Conservation (phyloP, 2,113 vertebrate genomes). For the Steatornis caripensis region DNA sequence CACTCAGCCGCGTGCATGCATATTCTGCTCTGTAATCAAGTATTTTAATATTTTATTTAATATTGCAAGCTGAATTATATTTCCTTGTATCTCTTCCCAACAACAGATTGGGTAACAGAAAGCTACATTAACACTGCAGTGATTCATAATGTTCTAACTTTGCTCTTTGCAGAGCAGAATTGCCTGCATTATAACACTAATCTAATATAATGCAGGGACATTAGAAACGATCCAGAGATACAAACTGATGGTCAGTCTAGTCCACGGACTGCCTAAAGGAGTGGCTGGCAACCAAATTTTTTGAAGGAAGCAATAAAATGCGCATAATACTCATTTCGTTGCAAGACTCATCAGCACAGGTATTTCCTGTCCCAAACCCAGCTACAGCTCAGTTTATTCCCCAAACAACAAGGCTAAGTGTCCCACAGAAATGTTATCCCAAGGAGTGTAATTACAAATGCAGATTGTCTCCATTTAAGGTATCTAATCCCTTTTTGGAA, state of each 20-base stretch:
- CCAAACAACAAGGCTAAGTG: not conserved
- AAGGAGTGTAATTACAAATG: slow-evolving; percentile 15
- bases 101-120: not conserved
- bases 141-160: not conserved
- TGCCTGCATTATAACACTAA: accelerated
- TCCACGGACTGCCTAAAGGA: not conserved
- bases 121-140: not conserved
- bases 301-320: not conserved
- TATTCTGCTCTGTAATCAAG: not conserved
- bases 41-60: not conserved
- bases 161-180: not conserved
- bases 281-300: not conserved
- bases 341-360: not conserved
- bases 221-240: not conserved
- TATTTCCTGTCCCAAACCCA: not conserved
- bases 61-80: not conserved
- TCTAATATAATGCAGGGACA: not conserved
- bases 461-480: not conserved
- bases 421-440: not conserved
- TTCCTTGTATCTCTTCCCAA: not conserved
- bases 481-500: slow-evolving; percentile 1
- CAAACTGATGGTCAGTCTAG: not conserved
- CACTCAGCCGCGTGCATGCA: not conserved
- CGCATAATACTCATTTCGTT: not conserved
- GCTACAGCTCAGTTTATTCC: not conserved